Percentiles rank a stretch among this genome's conserved stretches.
Evolutionary conservation across 2,888 invertebrate genomes (phyloP).

Genomic region (Bembecia ichneumoniformis): DNA sequence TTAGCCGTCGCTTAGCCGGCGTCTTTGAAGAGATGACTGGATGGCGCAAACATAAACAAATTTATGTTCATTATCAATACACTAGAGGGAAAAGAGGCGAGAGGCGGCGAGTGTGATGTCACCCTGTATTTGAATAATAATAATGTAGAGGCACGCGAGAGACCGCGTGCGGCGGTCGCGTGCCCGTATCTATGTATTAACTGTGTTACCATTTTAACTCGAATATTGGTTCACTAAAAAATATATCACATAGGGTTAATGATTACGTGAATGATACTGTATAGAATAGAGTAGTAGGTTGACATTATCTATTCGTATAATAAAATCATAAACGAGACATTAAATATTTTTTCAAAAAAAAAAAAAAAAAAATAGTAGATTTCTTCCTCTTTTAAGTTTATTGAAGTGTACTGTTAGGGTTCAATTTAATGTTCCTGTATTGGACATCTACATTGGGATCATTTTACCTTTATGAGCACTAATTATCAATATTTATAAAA

Average conservation of each 20-base stretch:
- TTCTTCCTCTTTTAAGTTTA: no score
- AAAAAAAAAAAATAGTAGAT: no score
- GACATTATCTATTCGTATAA: no score
- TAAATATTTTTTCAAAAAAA: no score
- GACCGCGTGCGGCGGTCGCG: constrained; percentile 46
- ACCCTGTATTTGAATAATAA: constrained; percentile 21
- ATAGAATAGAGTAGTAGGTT: not conserved
- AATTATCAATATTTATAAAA: no score
- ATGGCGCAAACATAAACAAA: constrained; percentile 40
- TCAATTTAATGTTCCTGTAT: no score
- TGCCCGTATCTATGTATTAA: constrained; percentile 21
- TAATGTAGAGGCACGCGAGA: constrained; percentile 34
- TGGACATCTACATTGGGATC: no score
- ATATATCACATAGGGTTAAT: not conserved
- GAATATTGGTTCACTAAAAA: not conserved
- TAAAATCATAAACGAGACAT: no score
- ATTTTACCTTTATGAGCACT: no score
- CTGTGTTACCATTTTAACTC: constrained; percentile 22
- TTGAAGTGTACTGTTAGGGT: no score
- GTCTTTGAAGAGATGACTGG: constrained; percentile 31
- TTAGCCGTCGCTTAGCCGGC: constrained; percentile 1
- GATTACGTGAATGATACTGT: not conserved
- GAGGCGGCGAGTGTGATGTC: constrained; percentile 44
- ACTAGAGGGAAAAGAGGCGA: constrained; percentile 32
- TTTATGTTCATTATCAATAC: constrained; percentile 51